phyloP scores from a whole-genome alignment of 1,140 invertebrate species.

The Aphis gossypii region DNA sequence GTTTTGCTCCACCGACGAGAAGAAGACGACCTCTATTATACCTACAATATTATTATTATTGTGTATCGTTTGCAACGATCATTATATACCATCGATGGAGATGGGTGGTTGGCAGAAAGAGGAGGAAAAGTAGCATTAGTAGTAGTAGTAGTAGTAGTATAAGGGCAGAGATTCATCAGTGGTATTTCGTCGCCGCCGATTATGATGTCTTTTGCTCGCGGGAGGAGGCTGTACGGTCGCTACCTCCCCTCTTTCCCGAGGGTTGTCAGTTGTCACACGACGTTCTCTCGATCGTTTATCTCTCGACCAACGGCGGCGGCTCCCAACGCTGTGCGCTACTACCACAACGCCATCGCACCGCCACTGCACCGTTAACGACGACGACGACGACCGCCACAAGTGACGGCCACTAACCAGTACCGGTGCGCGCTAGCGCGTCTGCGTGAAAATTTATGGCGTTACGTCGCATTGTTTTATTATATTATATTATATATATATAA shows the following conservation, averaged over 20 bases:
- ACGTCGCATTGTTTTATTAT: background rate
- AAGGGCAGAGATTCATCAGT: slow-evolving; percentile 4
- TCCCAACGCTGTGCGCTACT: slow-evolving; percentile 11
- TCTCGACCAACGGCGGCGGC: background rate
- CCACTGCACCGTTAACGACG: background rate
- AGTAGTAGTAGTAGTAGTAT: background rate
- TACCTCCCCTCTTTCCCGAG: background rate
- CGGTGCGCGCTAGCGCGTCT: background rate
- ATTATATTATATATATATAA: background rate
- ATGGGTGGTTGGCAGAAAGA: background rate
- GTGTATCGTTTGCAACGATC: background rate
- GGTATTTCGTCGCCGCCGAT: background rate
- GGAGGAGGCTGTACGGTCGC: background rate
- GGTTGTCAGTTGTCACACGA: slow-evolving; percentile 18
- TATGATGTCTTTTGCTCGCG: background rate
- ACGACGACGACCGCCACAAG: background rate
- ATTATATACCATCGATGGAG: background rate
- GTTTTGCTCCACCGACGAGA: background rate
- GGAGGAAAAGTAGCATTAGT: background rate
- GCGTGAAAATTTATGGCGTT: slow-evolving; percentile 4
- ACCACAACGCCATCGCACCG: background rate
- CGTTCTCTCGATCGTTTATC: slow-evolving; percentile 6
- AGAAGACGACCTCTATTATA: background rate
- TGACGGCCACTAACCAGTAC: background rate
- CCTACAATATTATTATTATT: background rate